Evolutionary conservation across 2,888 invertebrate genomes (phyloP), one percentile per base, ranked within the genome.

Genomic region (Megastigmus dorsalis): DNA sequence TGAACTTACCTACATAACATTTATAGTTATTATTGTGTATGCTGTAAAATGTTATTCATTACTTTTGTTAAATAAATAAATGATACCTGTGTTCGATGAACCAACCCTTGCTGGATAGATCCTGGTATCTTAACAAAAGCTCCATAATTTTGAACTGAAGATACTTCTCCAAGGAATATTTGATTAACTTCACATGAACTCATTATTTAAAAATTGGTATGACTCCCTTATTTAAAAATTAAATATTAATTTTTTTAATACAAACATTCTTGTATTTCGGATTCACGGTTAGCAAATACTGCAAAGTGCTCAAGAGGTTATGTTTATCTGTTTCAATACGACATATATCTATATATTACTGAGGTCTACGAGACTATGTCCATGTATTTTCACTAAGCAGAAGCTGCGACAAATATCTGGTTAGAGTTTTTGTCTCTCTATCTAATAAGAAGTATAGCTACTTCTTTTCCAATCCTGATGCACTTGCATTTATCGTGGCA

Each of bases 91-190:
- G 86, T 80, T 67, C 79, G 82, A 74, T 89, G 89, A 79, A 89
- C 83, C 57, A 89, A 78, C 5, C 89, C 89, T 73, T 89, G 89
- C 62, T 84, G 84, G 41, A 81, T 77, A 74, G 81, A 83, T 28
- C 88, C 88, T 13, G 89, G 89, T 63, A 89, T 88, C 81, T 82
- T 84, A 20, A 89, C 80, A 74, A 89, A 89, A 23, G 89, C 89
- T 71, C 89, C 89, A 79, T 89, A 89, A 80, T 85, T 87, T 75
- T 89, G 88, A 18, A 89, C 83, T 30, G 88, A 85, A 3, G 85
- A 83, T 13, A 88, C 71, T 81, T 88, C 87, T 3, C 88, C 88
- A 26, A 85, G 80, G 78, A 88, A 87, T 82, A 88, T 87, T 73
- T 85, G 80, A 79, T 87, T 86, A 30, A 87, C 52, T 70, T 84